Percentiles rank a stretch among this genome's conserved stretches.
Evolutionary conservation across 2,797 vertebrate genomes (phyloP).

Genomic region (Semaprochilodus insignis): DNA sequence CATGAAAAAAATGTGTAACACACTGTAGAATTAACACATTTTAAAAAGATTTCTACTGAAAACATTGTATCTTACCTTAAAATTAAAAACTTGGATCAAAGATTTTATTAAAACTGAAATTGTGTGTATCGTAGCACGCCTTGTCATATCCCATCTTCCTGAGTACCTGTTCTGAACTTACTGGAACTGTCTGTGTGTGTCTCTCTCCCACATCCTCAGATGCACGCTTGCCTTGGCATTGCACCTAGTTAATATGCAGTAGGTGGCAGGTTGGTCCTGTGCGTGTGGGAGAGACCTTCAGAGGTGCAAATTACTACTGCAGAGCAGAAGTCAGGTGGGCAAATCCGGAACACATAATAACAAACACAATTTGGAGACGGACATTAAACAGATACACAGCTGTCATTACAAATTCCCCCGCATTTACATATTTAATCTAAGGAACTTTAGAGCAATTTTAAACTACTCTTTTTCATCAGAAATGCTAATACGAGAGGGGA

Average conservation of each 20-base stretch:
- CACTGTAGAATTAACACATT: not conserved
- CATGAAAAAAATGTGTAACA: no score
- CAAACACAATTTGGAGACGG: not conserved
- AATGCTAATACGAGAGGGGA: constrained; percentile 4
- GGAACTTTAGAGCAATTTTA: not conserved
- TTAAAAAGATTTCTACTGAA: not conserved
- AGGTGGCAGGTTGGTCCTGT: constrained; percentile 23
- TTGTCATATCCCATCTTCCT: no score
- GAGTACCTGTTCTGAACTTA: not conserved
- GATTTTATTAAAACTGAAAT: not conserved
- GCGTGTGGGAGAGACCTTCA: constrained; percentile 22
- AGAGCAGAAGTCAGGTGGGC: constrained; percentile 1
- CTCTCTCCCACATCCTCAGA: not conserved
- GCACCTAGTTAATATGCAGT: constrained; percentile 30
- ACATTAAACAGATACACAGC: constrained; percentile 11
- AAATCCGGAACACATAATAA: constrained; percentile 6
- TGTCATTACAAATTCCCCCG: not conserved
- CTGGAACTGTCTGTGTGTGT: not conserved
- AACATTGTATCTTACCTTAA: not conserved
- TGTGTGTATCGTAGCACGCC: not conserved
- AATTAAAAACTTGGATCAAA: not conserved
- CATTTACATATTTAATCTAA: not conserved
- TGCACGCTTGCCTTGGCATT: not conserved
- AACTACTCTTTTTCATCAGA: not conserved
- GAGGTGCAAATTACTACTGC: constrained; percentile 25